Evolutionary conservation across 1,140 invertebrate genomes (phyloP), one percentile per base, ranked within the genome.

Genomic region (Phocides pigmalion): DNA sequence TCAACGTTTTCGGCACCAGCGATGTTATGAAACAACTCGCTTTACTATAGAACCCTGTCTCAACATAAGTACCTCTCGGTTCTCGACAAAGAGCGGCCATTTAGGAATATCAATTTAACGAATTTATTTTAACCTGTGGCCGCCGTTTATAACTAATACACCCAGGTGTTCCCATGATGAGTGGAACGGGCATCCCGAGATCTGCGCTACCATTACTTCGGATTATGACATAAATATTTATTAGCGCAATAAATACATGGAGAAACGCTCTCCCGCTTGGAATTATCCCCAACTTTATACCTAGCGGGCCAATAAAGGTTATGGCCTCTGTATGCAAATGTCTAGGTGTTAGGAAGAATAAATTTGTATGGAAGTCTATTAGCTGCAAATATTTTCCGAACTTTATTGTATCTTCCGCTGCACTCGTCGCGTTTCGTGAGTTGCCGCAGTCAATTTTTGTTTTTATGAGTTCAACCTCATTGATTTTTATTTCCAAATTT

Each of bases 221-320:
- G 80, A 84, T 86, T 86, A 86, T 86, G 81, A 82, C 73, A 83
- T 85, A 86, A 86, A 82, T 82, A 83, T 83, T 79, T 82, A 86
- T 83, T 79, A 82, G 69, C 49, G 74, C 71, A 78, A 81, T 84
- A 86, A 85, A 86, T 81, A 81, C 68, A 71, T 44, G 15, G 72
- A 68, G 72, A 66, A 72, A 74, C 53, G 66, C 69, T 76, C 69
- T 66, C 67, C 66, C 65, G 71, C 59, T 71, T 42, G 70, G 73
- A 72, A 74, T 79, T 81, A 81, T 81, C 78, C 71, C 64, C 67
- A 70, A 78, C 73, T 81, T 81, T 81, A 79, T 81, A 70, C 70
- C 68, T 68, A 76, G 54, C 63, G 62, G 56, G 28, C 64, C 62
- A 71, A 72, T 74, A 73, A 72, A 73, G 68, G 68, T 77, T 75